Conservation (phyloP, 2,888 invertebrate species). For the Alcis repandata region DNA sequence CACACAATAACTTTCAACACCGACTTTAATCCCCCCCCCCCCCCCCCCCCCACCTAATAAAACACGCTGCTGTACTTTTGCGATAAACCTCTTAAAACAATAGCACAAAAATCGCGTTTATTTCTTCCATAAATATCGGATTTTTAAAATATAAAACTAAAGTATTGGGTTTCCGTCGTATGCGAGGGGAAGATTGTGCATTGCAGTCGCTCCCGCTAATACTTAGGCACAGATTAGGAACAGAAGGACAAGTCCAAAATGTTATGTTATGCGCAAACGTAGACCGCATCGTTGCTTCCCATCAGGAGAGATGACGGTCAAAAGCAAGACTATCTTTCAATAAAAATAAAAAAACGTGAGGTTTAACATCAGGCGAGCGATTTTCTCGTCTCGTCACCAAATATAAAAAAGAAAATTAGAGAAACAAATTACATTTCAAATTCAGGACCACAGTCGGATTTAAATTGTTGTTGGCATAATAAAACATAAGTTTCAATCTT, state of each 20-base stretch:
- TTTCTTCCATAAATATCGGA: slow-evolving; percentile 44
- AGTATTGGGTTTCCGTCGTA: slow-evolving; percentile 36
- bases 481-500: no score
- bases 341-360: no score
- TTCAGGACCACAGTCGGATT: no score
- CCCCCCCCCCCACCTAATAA: slow-evolving; percentile 18
- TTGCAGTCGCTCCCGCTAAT: slow-evolving; percentile 14
- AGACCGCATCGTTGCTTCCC: no score
- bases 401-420: no score
- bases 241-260: not conserved
- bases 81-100: slow-evolving; percentile 41
- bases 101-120: slow-evolving; percentile 27
- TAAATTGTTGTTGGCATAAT: no score
- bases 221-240: slow-evolving; percentile 9
- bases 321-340: no score
- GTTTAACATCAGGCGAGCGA: no score
- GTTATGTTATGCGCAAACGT: not conserved
- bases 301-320: no score
- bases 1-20: not conserved
- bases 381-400: no score
- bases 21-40: slow-evolving; percentile 3
- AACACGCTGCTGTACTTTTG: slow-evolving; percentile 13
- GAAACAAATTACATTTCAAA: no score
- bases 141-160: slow-evolving; percentile 45
- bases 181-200: slow-evolving; percentile 51